Evolutionary conservation across 2,113 vertebrate genomes (phyloP), one percentile per base, ranked within the genome.

Genomic region (Pitta sordida): DNA sequence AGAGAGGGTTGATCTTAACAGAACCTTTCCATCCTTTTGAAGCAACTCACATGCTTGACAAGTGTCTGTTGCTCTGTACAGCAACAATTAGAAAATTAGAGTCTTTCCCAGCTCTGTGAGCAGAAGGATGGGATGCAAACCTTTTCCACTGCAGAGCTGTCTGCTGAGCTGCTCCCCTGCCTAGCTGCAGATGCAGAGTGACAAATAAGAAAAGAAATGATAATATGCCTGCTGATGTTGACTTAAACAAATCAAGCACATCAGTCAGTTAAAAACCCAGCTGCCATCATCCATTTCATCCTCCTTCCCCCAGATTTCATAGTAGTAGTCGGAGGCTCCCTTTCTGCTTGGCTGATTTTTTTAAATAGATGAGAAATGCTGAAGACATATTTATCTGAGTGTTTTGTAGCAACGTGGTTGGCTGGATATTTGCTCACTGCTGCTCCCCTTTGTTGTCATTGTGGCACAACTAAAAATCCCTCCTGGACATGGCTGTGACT

Each of bases 201-300:
- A 94, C 91, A 97, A 95, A 86, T 88, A 94, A 55, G 62, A 79
- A 49, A 75, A 59, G 59, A 94, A 93, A 96, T 67, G 5, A 92
- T 96, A 93, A 85, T 70, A 52, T 56, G 75, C 82, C 84, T 88
- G 39, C 60, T 56, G 81, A 43, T 58, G 78, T 65, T 78, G 91
- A 79, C 55, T 93, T 89, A 90, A 95, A 93, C 62, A 93, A 80
- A 92, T 92, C 82, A 93, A 80, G 71, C 74, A 79, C 48, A 43
- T 86, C 92, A 82, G 64, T 95, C 90, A 49, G 12, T 49, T 83
- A 30, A 44, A 96, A 94, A 79, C 83, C 76, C 65, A 56, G 82
- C 86, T 83, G 86, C 77, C 32, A 49, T 71, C 90, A 82, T 17
- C 10, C 39, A 69, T 83, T 91, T 85, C 15, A 26, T 60, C 68